Percentiles rank a stretch among this genome's conserved stretches.
Evolutionary conservation across 2,113 vertebrate genomes (phyloP).

Genomic region (Sus scrofa): DNA sequence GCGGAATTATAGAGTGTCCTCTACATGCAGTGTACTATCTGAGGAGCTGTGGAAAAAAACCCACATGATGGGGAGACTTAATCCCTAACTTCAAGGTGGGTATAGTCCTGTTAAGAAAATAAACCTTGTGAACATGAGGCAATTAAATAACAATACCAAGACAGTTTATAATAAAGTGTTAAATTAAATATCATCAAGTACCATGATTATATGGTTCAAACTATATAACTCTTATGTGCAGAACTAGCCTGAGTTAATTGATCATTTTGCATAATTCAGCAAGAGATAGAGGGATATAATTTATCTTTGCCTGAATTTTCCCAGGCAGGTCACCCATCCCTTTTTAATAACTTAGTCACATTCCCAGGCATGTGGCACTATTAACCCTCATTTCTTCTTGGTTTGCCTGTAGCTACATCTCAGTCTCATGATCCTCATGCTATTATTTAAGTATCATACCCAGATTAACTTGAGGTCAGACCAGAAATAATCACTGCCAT

Average conservation of each 20-base stretch:
- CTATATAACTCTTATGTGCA: slow-evolving; percentile 51
- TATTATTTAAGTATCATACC: neutral
- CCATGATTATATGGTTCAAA: slow-evolving; percentile 66
- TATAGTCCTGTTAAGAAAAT: slow-evolving; percentile 31
- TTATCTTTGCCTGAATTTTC: slow-evolving; percentile 71
- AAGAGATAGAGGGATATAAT: slow-evolving; percentile 55
- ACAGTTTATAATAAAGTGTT: slow-evolving; percentile 61
- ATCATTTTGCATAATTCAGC: slow-evolving; percentile 67
- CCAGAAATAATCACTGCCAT: neutral
- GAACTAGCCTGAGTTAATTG: slow-evolving; percentile 68
- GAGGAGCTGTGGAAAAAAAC: neutral
- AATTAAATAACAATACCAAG: slow-evolving; percentile 68
- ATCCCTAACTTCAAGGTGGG: slow-evolving; percentile 14
- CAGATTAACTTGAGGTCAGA: neutral
- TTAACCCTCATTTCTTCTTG: slow-evolving; percentile 39
- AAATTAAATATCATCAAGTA: slow-evolving; percentile 73
- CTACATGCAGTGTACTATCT: neutral
- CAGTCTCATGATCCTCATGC: neutral
- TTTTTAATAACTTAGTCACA: slow-evolving; percentile 56
- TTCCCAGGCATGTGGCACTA: neutral
- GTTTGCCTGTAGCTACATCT: neutral
- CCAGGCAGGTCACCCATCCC: neutral
- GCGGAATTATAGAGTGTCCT: neutral
- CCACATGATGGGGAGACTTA: neutral
- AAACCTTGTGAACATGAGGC: neutral